Evolutionary conservation across 2,888 invertebrate species (phyloP), one percentile per base, ranked within the genome.

Genomic region (Leptura quadrifasciata): DNA sequence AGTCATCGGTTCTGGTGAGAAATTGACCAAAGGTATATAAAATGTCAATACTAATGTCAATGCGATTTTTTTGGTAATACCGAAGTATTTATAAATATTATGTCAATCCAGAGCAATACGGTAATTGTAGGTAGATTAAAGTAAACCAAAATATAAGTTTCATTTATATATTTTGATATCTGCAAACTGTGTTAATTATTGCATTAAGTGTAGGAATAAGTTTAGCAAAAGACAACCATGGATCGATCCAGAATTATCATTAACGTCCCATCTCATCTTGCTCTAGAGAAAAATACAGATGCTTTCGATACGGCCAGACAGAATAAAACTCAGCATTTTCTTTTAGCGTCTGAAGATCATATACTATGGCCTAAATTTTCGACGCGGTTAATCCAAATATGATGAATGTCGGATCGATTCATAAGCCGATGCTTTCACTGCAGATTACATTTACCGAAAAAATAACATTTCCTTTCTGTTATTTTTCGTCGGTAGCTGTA

Each of bases 21-120:
- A 80, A 86, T 85, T 88, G 89, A 89, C 89, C 89, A 89, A 89
- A 89, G 88, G 87, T 87, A 87, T 86, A 85, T 83, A 83, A 83
- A 87, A 88, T 88, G 88, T 88, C 88, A 89, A 88, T 89, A 90
- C 87, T 88, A 87, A 89, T 89, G 90, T 89, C 89, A 90, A 90
- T 89, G 88, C 80, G 79, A 80, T 82, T 84, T 80, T 81, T 84
- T 87, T 83, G 85, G 83, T 84, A 83, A 85, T 82, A 84, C 85
- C 84, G 84, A 84, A 85, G 85, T 87, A 88, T 88, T 88, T 87
- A 87, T 86, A 81, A 83, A 85, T 81, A 80, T 80, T 82, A 88
- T 87, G 89, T 89, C 89, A 89, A 89, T 90, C 89, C 89, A 88
- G 88, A 90, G 90, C 90, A 90, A 90, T 90, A 90, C 89, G 88